Base-by-base conservation (phyloP, 2,888 invertebrate genomes). In the Zygothrica quintamaculata region DNA sequence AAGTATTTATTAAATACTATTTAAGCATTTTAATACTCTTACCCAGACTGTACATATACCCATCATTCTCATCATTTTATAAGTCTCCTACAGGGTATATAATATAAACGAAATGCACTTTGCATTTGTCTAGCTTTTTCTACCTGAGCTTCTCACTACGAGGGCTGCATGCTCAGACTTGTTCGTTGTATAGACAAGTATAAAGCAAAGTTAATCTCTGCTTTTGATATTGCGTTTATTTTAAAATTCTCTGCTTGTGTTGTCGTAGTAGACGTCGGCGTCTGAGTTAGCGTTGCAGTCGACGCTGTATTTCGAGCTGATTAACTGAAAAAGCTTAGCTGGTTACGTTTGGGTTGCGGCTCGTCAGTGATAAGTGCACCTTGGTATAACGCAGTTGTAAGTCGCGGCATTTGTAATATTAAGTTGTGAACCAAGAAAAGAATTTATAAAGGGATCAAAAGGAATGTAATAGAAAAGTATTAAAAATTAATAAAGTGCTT, bases 331-430 rank as follows among this genome's bases (percentile, higher is more conserved):
- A 77, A 75, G 61, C 50, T 65, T 44, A 81, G 82, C 74, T 78
- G 77, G 25, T 59, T 43, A 58, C n/a, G 3, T 37, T 48, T 39
- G n/a, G 18, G 7, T 5, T 64, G 29, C 37, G 22, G 42, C 37
- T 52, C 22, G 58, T 65, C 73, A 82, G 82, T 82, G 84, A 82
- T 85, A 82, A 82, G 60, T 68, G 69, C 60, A 59, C 55, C 51
- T 67, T 53, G 60, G 44, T 39, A 62, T 44, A 37, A 22, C 51
- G 26, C 69, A 46, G 80, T 60, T 62, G 77, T 55, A 48, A 7
- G 37, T 46, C 29, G 56, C 50, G 58, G 31, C 7, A 15, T 16
- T 8, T 43, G 29, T 8, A 25, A 13, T 13, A n/a, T 22, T 1
- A 13, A 46, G 3, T 46, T 26, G n/a, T 36, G 3, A 18, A 22